Evolutionary conservation across 2,113 vertebrate species (phyloP).

Genomic region (Hyla sarda): DNA sequence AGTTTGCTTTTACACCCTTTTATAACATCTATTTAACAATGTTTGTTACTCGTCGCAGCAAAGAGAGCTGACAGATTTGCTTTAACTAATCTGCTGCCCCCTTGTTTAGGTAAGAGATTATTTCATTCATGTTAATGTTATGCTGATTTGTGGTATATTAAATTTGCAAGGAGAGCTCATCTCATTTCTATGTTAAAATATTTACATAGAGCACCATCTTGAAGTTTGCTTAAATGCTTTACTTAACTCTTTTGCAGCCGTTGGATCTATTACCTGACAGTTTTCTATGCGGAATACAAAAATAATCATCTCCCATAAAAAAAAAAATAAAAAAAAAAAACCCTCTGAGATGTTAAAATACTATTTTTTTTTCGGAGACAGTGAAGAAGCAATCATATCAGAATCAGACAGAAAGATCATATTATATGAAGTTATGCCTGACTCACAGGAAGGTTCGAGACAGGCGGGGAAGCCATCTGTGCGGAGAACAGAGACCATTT

Average conservation of each 20-base stretch:
- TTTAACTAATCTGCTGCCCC: background rate
- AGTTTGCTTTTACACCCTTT: too few relatives aligned
- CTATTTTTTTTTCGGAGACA: conserved; percentile 36
- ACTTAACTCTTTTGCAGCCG: background rate
- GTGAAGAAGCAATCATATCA: conserved; percentile 41
- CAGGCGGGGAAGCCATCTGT: conserved; percentile 29
- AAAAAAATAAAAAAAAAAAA: too few relatives aligned
- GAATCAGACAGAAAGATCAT: conserved; percentile 49
- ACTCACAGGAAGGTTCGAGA: conserved; percentile 43
- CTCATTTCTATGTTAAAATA: background rate
- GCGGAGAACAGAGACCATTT: conserved; percentile 36
- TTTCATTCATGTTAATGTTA: background rate
- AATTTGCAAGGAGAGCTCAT: background rate
- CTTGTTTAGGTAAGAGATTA: background rate
- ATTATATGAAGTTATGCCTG: conserved; percentile 54
- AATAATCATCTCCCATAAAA: conserved; percentile 27
- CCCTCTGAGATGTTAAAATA: conserved; percentile 21
- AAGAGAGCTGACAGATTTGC: too few relatives aligned
- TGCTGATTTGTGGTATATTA: background rate
- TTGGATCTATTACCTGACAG: background rate
- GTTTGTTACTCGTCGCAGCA: too few relatives aligned
- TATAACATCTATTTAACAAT: too few relatives aligned
- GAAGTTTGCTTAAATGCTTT: too few relatives aligned
- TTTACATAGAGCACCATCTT: background rate
- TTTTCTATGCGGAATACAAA: conserved; percentile 6